Base-by-base conservation (phyloP, 2,888 invertebrate genomes). In the Tiliacea aurago region DNA sequence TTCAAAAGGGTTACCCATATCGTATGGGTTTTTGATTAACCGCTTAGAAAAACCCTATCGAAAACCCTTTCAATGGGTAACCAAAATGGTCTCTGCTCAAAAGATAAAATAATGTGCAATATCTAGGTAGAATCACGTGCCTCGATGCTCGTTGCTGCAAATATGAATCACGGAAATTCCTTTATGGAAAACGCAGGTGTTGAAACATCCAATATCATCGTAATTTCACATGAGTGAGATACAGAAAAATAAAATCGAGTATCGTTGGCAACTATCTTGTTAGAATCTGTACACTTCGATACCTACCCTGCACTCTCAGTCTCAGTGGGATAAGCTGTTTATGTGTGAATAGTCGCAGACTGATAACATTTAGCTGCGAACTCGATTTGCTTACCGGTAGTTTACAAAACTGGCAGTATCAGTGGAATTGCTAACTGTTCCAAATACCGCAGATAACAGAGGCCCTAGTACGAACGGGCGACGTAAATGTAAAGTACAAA, bases 291-390 rank as follows among this genome's bases (percentile, higher is more conserved):
- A 37, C 23, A 51, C 76, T 47, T 55, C n/a, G 9, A 33, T 47
- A 41, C n/a, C 9, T 47, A 41, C n/a, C 9, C n/a, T 37, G 41
- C 23, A 13, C 18, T 5, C 18, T 63, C 33, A 7, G 62, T 73
- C 37, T 33, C 45, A 15, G 37, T 4, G 55, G 62, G 20, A 51
- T 66, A 73, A 76, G 49, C 78, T 62, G 66, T 73, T 66, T 66
- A 77, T 47, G 51, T 33, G 41, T 55, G 55, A 78, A 66, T 77
- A 55, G 56, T 56, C 33, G 37, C 61, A 62, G n/a, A 33, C 45
- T 63, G 77, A 77, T 73, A 72, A 56, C 66, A 28, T 66, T 73
- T 66, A 63, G 65, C 45, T 56, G 23, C n/a, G 11, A 78, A 55
- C 64, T 63, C 37, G 10, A 77, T 77, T 49, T 23, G 47, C 53